phyloP scores from a whole-genome alignment of 2,888 invertebrate species.

The Xanthorhoe designata region DNA sequence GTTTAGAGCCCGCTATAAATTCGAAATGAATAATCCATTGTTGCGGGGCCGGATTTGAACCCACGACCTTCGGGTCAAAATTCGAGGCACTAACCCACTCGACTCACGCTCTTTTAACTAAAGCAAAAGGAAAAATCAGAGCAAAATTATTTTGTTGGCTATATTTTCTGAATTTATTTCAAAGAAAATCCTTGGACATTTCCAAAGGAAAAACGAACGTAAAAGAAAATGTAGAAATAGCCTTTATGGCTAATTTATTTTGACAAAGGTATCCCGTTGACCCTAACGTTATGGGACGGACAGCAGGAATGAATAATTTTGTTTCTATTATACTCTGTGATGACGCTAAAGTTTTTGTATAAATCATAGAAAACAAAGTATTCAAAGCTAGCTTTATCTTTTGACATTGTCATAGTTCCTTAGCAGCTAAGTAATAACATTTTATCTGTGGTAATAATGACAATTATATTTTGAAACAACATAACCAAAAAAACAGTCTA shows the following conservation, averaged over 20 bases:
- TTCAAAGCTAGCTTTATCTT: neutral
- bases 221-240: conserved; percentile 43
- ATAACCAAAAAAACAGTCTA: too few species aligned
- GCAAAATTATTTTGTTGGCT: conserved; percentile 14
- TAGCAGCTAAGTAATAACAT: too few species aligned
- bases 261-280: conserved; percentile 47
- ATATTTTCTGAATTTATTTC: conserved; percentile 25
- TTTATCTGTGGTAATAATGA: too few species aligned
- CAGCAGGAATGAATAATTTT: conserved; percentile 45
- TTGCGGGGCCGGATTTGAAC: too few species aligned
- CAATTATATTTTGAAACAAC: too few species aligned
- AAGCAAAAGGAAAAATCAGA: conserved; percentile 2
- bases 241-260: conserved; percentile 48
- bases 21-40: too few species aligned
- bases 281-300: conserved; percentile 41
- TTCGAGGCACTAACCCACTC: too few species aligned
- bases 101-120: too few species aligned
- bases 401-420: neutral
- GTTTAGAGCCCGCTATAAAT: too few species aligned
- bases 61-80: too few species aligned
- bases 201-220: conserved; percentile 33
- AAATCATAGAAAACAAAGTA: conserved; percentile 16
- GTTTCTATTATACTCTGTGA: conserved; percentile 35
- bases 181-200: conserved; percentile 28
- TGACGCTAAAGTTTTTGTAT: conserved; percentile 22